Base-by-base conservation (phyloP, 2,888 invertebrate species). In the Pachycephus smyrnensis region DNA sequence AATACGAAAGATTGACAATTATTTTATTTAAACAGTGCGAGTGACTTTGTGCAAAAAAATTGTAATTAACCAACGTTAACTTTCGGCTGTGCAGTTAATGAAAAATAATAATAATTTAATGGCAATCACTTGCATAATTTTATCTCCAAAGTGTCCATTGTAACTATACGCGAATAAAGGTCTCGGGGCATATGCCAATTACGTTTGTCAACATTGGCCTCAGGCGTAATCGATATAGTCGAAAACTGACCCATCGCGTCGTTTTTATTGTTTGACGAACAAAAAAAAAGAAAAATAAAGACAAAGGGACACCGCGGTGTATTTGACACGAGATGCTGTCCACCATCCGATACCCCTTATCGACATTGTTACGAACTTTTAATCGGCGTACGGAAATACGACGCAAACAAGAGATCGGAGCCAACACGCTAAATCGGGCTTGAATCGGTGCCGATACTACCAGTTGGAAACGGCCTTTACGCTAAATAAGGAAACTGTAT, bases 341-440 rank as follows among this genome's bases (percentile, higher is more conserved):
- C 69, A 77, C 73, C 77, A 69, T 12, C 71, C 68, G 55, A 73
- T 11, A 36, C 31, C 68, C 33, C 32, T 30, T 73, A 23, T 32
- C 32, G 55, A 55, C 15, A 55, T 55, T 55, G 9, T 23, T 55
- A 55, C 55, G 55, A 55, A 55, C 55, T 55, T 55, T 55, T 9
- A 55, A 55, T 15, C 15, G 55, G 55, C 55, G 23, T 23, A 55
- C 55, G 55, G 55, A 55, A 55, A 55, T 55, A 55, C 55, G 55
- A 9, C 55, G 23, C 9, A 55, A 55, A 55, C 23, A 23, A 9
- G 55, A 23, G 6, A 23, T 9, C 9, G 2, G 23, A 2, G 55
- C 23, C 9, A 15, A 6, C 55, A 23, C 6, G 40, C 2, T 9
- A 55, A 23, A 9, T 55, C 55, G 23, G 9, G 6, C 23, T 23